Percentiles rank a stretch among this genome's conserved stretches.
Conservation (phyloP, 2,797 vertebrate genomes). For the Molossus molossus region DNA sequence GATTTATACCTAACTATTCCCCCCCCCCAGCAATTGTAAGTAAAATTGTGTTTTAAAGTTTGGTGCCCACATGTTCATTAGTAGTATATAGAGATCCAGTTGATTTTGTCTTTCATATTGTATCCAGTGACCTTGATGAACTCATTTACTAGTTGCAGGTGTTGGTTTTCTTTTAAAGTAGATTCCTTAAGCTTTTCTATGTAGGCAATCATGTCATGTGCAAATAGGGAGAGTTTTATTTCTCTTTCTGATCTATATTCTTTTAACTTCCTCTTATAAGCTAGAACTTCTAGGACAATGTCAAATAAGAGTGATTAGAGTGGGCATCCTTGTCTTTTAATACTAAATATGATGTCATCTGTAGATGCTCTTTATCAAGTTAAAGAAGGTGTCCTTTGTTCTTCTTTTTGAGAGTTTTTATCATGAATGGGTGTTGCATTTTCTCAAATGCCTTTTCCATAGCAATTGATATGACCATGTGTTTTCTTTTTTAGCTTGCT, state of each 20-base stretch:
- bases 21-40: neutral
- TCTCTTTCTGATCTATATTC: constrained; percentile 19
- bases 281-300: neutral
- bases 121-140: neutral
- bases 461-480: neutral
- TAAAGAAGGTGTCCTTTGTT: neutral
- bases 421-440: neutral
- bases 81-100: neutral
- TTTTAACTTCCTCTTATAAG: neutral
- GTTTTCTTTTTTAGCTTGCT: neutral
- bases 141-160: neutral
- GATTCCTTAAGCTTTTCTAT: neutral
- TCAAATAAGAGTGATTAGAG: neutral
- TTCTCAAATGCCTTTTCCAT: constrained; percentile 10
- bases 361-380: constrained; percentile 1
- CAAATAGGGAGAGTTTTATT: neutral
- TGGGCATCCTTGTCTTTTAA: neutral
- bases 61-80: neutral
- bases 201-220: neutral
- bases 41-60: neutral
- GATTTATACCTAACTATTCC: neutral
- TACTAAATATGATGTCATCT: neutral
- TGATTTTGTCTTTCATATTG: neutral
- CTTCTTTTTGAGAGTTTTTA: neutral
- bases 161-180: neutral